These are phyloP conservation scores for Ridgeia piscesae DNA, from an alignment of 1,140 invertebrate species.

Conservation along the genomic window DNA sequence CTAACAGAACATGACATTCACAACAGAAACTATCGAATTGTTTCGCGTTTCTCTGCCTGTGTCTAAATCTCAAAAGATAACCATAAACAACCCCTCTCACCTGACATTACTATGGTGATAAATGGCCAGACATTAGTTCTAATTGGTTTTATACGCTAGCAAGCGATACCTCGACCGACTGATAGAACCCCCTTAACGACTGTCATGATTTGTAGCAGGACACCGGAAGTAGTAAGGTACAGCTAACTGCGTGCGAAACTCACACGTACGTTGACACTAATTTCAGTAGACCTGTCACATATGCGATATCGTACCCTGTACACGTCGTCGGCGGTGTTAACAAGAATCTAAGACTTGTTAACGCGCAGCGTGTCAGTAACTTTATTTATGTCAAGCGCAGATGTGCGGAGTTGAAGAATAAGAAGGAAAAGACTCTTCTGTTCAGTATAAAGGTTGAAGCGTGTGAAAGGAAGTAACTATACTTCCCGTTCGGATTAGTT, in stretches of 20 bases:
- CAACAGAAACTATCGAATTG: neutral
- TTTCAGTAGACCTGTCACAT: neutral
- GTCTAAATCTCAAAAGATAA: neutral
- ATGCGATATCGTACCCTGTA: neutral
- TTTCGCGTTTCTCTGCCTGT: neutral
- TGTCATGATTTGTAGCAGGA: neutral
- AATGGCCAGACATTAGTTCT: neutral
- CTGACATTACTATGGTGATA: neutral
- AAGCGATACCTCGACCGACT: neutral
- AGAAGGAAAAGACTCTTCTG: too few species aligned
- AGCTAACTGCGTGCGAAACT: neutral
- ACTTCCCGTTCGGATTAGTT: too few species aligned
- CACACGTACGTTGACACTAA: neutral
- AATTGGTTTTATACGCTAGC: neutral
- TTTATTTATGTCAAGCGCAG: neutral
- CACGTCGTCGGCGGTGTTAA: neutral
- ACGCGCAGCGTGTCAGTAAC: neutral
- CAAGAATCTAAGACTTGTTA: neutral
- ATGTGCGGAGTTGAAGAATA: neutral
- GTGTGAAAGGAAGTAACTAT: too few species aligned
- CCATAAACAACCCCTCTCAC: neutral
- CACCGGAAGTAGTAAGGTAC: neutral
- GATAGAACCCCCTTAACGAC: neutral
- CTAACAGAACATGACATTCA: neutral
- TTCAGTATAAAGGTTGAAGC: too few species aligned